phyloP scores from a whole-genome alignment of 2,888 invertebrate species.

The Spatulosminthurus flaviceps region DNA sequence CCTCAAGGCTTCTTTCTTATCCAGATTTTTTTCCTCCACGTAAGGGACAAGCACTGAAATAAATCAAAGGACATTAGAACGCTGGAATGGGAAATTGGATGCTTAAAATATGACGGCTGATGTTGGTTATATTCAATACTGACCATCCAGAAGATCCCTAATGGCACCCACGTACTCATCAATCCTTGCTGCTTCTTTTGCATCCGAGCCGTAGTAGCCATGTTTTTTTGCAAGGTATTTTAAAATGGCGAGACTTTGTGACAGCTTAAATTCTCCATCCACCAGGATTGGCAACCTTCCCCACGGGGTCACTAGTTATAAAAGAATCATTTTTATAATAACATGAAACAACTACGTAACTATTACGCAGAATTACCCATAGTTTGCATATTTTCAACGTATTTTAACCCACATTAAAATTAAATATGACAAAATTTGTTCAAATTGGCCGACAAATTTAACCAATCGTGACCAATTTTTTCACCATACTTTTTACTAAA shows the following conservation, averaged over 20 bases:
- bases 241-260: slow-evolving; percentile 33
- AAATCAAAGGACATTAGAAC: not conserved
- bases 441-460: too few relatives aligned
- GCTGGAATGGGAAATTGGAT: too few relatives aligned
- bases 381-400: not conserved
- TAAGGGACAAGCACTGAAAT: not conserved
- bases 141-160: slow-evolving; percentile 35
- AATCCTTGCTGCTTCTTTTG: slow-evolving; percentile 33
- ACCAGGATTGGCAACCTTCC: slow-evolving; percentile 38
- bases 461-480: too few relatives aligned
- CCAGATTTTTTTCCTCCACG: slow-evolving; percentile 18
- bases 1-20: slow-evolving; percentile 27
- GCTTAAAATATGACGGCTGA: too few relatives aligned
- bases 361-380: not conserved
- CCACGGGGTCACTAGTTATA: slow-evolving; percentile 19
- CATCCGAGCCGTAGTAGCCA: slow-evolving; percentile 19
- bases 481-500: too few relatives aligned
- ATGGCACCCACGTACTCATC: slow-evolving; percentile 36
- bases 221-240: slow-evolving; percentile 36
- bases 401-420: not conserved
- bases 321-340: not conserved
- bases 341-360: not conserved
- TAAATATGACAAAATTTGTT: too few relatives aligned
- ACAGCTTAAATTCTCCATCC: not conserved
- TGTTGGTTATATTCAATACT: not conserved